A percentile compares a stretch with the other conserved stretches of the same genome.
phyloP scores from a whole-genome alignment of 1,140 invertebrate species.

The Drosophila setifemur region DNA sequence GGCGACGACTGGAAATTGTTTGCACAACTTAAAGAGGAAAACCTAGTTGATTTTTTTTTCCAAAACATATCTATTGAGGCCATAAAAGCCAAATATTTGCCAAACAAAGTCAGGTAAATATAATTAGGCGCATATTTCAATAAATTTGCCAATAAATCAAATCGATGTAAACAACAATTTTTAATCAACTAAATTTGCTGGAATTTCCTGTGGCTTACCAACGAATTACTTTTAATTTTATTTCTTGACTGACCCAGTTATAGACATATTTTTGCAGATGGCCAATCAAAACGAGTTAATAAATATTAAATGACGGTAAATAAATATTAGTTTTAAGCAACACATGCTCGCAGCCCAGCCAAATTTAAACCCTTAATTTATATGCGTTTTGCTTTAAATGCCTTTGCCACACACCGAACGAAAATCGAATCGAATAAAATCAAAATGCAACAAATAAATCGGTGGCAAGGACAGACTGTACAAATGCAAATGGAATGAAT shows the following conservation, averaged over 20 bases:
- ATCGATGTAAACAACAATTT: no score
- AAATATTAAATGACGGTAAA: conserved; percentile 8
- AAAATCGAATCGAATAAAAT: conserved; percentile 33
- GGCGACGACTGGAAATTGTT: conserved; percentile 5
- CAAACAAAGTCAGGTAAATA: no score
- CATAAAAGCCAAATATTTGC: no score
- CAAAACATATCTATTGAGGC: no score
- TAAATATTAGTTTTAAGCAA: conserved; percentile 6
- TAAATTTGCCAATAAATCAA: not conserved
- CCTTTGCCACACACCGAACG: not conserved
- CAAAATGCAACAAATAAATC: not conserved
- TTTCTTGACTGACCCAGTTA: conserved; percentile 1
- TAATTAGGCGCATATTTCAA: no score
- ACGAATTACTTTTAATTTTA: not conserved
- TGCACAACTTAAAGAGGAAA: not conserved
- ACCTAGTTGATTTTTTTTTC: no score
- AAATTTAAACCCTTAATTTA: conserved; percentile 17
- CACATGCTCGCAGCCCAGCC: no score
- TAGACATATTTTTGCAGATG: not conserved
- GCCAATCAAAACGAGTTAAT: not conserved
- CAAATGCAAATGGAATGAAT: conserved; percentile 43
- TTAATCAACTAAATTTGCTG: not conserved
- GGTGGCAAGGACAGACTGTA: conserved; percentile 5
- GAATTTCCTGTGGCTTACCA: not conserved
- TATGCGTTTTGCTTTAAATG: conserved; percentile 18